Base-by-base conservation (phyloP, 2,113 vertebrate genomes). In the Peromyscus maniculatus region DNA sequence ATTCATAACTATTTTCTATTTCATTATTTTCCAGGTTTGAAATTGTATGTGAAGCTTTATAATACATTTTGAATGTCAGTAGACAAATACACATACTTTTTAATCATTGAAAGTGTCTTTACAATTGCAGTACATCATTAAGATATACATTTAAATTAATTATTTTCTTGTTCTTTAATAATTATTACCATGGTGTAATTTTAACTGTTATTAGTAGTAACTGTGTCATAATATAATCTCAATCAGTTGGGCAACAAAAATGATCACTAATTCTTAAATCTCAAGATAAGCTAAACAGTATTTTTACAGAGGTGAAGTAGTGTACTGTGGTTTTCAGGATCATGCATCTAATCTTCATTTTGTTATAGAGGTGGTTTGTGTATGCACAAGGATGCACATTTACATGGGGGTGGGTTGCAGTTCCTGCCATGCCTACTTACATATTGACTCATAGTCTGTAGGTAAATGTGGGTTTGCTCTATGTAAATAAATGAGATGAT, bases 401-500 rank as follows among this genome's bases (percentile, higher is more conserved):
- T 96, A 94, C 96, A 88, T 95, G 84, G 62, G 49, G 21, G 59
- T 74, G 64, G 9, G 2, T 46, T 79, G 24, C n/a, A 75, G 72
- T 91, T 94, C 83, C 94, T 93, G 83, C 43, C 75, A 74, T 36
- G 49, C 89, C 82, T 91, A 24, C 62, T 94, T 87, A 82, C 21
- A 72, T 36, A 46, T 66, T 94, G 84, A 95, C 78, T 74, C 71
- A 89, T 11, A 5, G 16, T 52, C 46, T 69, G 49, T 92, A 97
- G 93, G 96, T 88, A 97, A 98, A 98, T 97, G 59, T 26, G 90
- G 91, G 74, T 72, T 97, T 80, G 33, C 16, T 89, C 84, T 92
- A 97, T 97, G 97, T 95, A 97, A 98, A 98, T 97, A 92, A 90
- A 75, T 92, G 59, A 96, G 46, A 90, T 43, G 86, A 87, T 64